These are phyloP conservation scores for Sericinus montela DNA, from an alignment of 2,888 invertebrate genomes.

Conservation along the genomic window DNA sequence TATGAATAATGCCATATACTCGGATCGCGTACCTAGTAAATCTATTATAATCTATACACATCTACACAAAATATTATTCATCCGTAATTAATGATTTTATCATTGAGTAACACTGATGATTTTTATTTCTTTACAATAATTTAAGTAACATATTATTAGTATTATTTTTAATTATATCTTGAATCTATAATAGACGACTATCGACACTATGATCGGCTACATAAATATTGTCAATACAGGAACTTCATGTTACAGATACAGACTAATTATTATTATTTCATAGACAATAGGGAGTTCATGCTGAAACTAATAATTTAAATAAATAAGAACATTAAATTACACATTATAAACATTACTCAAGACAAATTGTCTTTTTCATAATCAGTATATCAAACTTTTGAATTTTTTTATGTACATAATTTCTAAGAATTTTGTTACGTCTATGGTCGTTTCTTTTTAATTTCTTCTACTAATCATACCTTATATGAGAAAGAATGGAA, in stretches of 20 bases:
- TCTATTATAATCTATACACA: not conserved
- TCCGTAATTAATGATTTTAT: not conserved
- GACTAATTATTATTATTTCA: slow-evolving; percentile 26
- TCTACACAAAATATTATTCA: slow-evolving; percentile 1
- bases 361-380: too few relatives aligned
- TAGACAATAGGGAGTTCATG: not conserved
- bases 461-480: too few relatives aligned
- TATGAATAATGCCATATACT: too few relatives aligned
- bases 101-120: not conserved
- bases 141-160: slow-evolving; percentile 11
- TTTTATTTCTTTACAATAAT: slow-evolving; percentile 2
- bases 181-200: slow-evolving; percentile 7
- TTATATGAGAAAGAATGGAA: too few relatives aligned
- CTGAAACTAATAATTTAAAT: too few relatives aligned
- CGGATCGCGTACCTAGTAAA: too few relatives aligned
- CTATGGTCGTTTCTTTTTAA: too few relatives aligned
- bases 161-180: not conserved
- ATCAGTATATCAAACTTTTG: too few relatives aligned
- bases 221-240: slow-evolving; percentile 67
- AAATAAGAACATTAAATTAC: too few relatives aligned
- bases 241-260: slow-evolving; percentile 46
- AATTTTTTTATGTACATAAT: too few relatives aligned
- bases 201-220: slow-evolving; percentile 18
- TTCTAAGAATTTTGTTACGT: too few relatives aligned
- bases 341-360: too few relatives aligned